Evolutionary conservation across 1,140 invertebrate genomes (phyloP).

Genomic region (Dreissena polymorpha): DNA sequence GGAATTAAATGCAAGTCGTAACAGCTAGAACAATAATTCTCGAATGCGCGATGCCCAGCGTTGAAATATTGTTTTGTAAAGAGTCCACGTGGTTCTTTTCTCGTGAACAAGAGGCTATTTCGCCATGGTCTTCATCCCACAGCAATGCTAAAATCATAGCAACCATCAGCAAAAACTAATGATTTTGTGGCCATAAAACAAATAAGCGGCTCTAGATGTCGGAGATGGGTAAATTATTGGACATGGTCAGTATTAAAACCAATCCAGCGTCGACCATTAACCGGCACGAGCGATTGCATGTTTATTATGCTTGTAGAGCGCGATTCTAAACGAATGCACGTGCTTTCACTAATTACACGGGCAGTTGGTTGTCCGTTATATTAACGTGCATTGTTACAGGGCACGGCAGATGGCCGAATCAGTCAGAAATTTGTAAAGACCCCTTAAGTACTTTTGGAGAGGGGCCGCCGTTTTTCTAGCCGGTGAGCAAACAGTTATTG

Average conservation of each 20-base stretch:
- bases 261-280: constrained; percentile 45
- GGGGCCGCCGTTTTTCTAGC: no score
- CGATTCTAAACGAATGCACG: constrained; percentile 36
- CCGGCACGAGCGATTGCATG: constrained; percentile 48
- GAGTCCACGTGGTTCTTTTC: no score
- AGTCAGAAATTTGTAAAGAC: no score
- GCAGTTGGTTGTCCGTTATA: constrained; percentile 36
- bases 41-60: no score
- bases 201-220: constrained; percentile 39
- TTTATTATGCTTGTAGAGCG: constrained; percentile 43
- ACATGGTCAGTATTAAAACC: constrained; percentile 40
- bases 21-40: no score
- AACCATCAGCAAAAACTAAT: constrained; percentile 17
- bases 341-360: constrained; percentile 50
- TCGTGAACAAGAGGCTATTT: no score
- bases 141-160: no score
- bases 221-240: constrained; percentile 56
- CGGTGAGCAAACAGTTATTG: no score
- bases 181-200: constrained; percentile 46
- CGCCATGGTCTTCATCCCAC: no score
- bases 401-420: constrained; percentile 16
- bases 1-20: no score
- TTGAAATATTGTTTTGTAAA: no score
- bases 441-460: no score
- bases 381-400: constrained; percentile 30